Percentiles rank a stretch among this genome's conserved stretches.
Evolutionary conservation across 1,140 invertebrate species (phyloP).

Genomic region (Dreissena rostriformis): DNA sequence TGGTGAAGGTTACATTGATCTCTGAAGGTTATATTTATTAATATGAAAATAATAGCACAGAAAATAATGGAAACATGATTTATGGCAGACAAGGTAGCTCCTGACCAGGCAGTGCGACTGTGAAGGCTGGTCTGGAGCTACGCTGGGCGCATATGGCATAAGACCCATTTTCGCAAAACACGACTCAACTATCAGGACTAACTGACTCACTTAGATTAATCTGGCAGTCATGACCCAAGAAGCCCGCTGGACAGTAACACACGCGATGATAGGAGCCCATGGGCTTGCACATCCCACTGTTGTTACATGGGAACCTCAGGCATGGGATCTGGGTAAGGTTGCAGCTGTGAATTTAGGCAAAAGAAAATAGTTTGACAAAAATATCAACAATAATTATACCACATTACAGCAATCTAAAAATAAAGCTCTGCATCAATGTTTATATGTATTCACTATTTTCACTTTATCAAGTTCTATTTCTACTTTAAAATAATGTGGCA

Average conservation of each 20-base stretch:
- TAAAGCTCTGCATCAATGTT: neutral
- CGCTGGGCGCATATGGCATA: too few species aligned
- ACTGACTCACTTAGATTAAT: neutral
- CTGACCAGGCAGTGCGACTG: too few species aligned
- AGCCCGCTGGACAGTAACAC: conserved; percentile 22
- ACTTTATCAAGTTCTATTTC: neutral
- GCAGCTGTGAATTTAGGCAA: conserved; percentile 5
- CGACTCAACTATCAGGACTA: too few species aligned
- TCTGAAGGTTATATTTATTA: too few species aligned
- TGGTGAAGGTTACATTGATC: too few species aligned
- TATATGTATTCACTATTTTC: neutral
- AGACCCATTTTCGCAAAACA: too few species aligned
- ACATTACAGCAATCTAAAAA: neutral
- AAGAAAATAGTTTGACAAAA: neutral
- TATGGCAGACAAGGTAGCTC: too few species aligned
- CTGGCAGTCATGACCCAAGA: conserved; percentile 3
- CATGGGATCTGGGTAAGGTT: conserved; percentile 19
- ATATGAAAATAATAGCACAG: too few species aligned
- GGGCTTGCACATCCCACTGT: conserved; percentile 32
- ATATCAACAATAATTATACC: neutral
- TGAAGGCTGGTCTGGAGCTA: too few species aligned
- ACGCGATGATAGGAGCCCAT: conserved; percentile 18
- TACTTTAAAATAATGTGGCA: too few species aligned
- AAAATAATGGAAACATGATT: too few species aligned
- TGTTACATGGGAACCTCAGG: conserved; percentile 31